A percentile compares a stretch with the other conserved stretches of the same genome.
Evolutionary conservation across 2,888 invertebrate species (phyloP).

Genomic region (Tiliacea citrago): DNA sequence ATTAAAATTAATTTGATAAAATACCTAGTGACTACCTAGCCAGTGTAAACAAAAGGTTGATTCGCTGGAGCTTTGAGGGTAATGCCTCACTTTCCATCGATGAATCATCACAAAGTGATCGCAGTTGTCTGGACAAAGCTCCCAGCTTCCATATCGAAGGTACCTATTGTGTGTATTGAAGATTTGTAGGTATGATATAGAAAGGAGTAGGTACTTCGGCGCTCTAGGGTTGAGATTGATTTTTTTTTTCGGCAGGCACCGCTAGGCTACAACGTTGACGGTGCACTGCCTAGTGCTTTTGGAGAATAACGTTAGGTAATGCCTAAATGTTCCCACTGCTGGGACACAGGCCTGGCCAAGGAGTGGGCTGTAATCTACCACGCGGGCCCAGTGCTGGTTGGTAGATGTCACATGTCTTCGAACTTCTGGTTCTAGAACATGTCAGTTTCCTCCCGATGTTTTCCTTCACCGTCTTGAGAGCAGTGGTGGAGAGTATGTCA

Average conservation of each 20-base stretch:
- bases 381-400: too few relatives aligned
- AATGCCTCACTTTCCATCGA: slow-evolving; percentile 4
- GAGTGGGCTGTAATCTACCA: too few relatives aligned
- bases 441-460: too few relatives aligned
- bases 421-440: too few relatives aligned
- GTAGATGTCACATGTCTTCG: too few relatives aligned
- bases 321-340: not conserved
- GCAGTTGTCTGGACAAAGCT: not conserved
- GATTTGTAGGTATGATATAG: not conserved
- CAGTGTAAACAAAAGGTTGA: not conserved
- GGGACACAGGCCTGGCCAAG: too few relatives aligned
- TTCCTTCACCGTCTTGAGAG: too few relatives aligned
- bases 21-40: not conserved
- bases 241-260: too few relatives aligned
- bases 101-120: not conserved
- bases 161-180: too few relatives aligned
- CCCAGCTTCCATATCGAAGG: not conserved
- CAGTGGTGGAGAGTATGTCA: too few relatives aligned
- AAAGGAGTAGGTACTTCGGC: not conserved
- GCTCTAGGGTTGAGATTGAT: too few relatives aligned
- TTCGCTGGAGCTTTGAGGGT: not conserved
- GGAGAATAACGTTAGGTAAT: not conserved
- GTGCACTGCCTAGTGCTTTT: not conserved
- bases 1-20: not conserved
- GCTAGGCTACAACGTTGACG: too few relatives aligned